Conservation (phyloP, 2,888 invertebrate species). For the Diadegma fenestrale region DNA sequence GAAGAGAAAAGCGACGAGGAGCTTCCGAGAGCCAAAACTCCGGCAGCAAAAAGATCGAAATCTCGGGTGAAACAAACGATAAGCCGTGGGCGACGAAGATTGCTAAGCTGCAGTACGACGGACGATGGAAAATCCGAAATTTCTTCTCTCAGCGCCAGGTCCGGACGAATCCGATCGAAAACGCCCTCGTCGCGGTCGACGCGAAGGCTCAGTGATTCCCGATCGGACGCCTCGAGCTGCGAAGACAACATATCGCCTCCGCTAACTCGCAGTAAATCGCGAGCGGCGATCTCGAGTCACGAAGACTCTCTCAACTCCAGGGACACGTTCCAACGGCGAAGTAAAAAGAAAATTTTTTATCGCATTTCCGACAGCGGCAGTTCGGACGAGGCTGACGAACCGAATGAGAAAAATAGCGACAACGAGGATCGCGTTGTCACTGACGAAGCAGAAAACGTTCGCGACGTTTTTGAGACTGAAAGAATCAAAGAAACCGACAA, state of each 20-base stretch:
- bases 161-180: background rate
- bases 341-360: background rate
- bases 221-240: background rate
- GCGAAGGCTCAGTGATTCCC: background rate
- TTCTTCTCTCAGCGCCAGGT: background rate
- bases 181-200: background rate
- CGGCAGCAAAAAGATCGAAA: background rate
- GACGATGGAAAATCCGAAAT: constrained; percentile 26
- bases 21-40: background rate
- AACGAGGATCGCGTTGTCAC: background rate
- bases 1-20: background rate
- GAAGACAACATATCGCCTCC: background rate
- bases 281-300: background rate
- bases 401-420: background rate
- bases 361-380: background rate
- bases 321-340: background rate
- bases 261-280: constrained; percentile 35
- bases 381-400: background rate
- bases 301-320: background rate
- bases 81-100: background rate
- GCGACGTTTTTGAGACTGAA: background rate
- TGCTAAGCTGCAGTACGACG: background rate
- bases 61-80: background rate
- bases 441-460: background rate
- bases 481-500: background rate